Conservation (phyloP, 1,140 invertebrate genomes). For the Hylyphantes graminicola region DNA sequence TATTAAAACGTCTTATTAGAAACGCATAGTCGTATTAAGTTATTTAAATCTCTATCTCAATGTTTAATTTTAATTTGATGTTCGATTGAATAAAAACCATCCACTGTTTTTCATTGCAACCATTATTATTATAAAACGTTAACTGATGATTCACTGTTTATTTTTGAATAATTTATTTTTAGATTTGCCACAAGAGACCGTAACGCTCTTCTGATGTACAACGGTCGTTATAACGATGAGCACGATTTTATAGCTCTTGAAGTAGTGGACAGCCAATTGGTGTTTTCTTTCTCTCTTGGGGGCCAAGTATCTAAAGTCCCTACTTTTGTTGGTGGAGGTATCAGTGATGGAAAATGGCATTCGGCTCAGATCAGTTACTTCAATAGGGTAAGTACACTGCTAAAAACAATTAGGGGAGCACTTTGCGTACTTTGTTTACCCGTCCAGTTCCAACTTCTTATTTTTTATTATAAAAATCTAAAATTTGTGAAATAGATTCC, state of each 20-base stretch:
- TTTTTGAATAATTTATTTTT: constrained; percentile 76
- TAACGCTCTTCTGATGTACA: constrained; percentile 89
- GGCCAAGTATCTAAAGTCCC: constrained; percentile 72
- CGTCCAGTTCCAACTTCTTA: too few relatives aligned
- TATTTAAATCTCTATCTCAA: too few relatives aligned
- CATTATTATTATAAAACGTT: too few relatives aligned
- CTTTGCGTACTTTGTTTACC: too few relatives aligned
- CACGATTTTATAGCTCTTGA: constrained; percentile 97
- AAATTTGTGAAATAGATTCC: too few relatives aligned
- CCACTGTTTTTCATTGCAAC: too few relatives aligned
- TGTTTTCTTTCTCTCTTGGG: constrained; percentile 91
- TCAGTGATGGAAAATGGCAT: constrained; percentile 94
- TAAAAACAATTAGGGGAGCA: too few relatives aligned
- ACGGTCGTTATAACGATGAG: constrained; percentile 92
- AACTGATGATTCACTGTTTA: neutral
- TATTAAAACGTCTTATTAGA: too few relatives aligned
- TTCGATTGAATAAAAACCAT: too few relatives aligned
- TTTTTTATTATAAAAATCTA: too few relatives aligned
- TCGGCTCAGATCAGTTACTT: constrained; percentile 85
- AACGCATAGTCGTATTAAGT: too few relatives aligned
- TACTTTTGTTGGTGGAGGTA: constrained; percentile 73
- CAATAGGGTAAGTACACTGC: constrained; percentile 76
- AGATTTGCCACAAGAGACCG: constrained; percentile 79
- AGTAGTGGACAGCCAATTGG: constrained; percentile 78
- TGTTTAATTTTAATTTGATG: too few relatives aligned